Conservation (phyloP, 2,888 invertebrate genomes). For the Nycteola revayana region DNA sequence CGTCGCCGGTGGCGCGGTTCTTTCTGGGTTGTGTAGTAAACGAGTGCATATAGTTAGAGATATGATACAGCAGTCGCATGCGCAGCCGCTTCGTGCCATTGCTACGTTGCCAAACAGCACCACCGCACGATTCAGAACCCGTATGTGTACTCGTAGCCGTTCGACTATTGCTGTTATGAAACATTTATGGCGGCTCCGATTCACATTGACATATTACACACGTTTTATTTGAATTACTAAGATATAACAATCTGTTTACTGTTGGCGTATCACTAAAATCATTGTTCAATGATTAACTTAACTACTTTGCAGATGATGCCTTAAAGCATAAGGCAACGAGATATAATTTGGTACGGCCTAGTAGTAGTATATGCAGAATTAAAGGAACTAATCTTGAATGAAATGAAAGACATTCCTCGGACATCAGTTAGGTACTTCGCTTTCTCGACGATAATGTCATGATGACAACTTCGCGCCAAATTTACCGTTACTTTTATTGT, state of each 20-base stretch:
- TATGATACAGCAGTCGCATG: conserved; percentile 53
- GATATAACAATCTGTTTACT: too few species aligned
- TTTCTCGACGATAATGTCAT: too few species aligned
- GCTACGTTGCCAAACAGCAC: conserved; percentile 67
- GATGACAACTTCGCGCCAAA: background rate
- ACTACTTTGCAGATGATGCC: too few species aligned
- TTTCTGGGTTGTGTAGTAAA: conserved; percentile 49
- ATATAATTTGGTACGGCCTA: too few species aligned
- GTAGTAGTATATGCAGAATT: too few species aligned
- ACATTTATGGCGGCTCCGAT: conserved; percentile 29
- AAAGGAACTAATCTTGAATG: too few species aligned
- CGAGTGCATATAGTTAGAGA: conserved; percentile 52
- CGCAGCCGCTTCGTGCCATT: conserved; percentile 45
- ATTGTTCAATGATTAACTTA: too few species aligned
- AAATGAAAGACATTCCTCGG: too few species aligned
- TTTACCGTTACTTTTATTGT: conserved; percentile 4
- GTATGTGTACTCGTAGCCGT: conserved; percentile 36
- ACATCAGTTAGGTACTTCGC: too few species aligned
- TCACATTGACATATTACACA: conserved; percentile 17
- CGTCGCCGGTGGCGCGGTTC: conserved; percentile 39
- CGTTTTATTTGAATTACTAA: too few species aligned
- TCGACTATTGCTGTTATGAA: conserved; percentile 46
- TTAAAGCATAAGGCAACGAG: too few species aligned
- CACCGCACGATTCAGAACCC: conserved; percentile 45
- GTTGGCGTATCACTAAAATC: too few species aligned